Base-by-base conservation (phyloP, 2,888 invertebrate genomes). In the Ctena decussata region DNA sequence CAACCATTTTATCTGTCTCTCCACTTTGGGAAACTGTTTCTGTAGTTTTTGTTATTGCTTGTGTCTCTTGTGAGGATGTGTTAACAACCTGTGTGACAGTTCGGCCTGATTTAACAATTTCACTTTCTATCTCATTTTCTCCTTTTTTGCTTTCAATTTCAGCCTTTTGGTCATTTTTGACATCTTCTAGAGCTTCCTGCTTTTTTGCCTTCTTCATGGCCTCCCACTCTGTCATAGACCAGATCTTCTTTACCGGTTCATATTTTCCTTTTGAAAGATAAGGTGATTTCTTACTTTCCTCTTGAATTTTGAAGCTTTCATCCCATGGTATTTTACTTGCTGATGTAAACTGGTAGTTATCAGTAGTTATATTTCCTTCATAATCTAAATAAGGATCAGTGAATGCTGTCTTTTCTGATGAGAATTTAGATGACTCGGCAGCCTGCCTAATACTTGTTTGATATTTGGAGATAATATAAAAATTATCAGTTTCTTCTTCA, bases 201-300 rank as follows among this genome's bases (percentile, higher is more conserved):
- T 90, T 91, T 85, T 91, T 93, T 11, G 89, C 82, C 57, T 91
- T 86, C 74, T 93, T 93, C 93, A 94, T 91, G 18, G 92, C 94
- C 88, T 94, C 94, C 94, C 94, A 94, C 84, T 94, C 94, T n/a
- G 92, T 90, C 94, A 94, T 94, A 24, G 94, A 94, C 81, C 89
- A 94, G 53, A 94, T 93, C 80, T 94, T 94, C 79, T 94, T 94
- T 72, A 86, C 90, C 80, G 94, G 94, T 74, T 93, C 92, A 89
- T 94, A 94, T 15, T 93, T 94, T 35, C 91, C 92, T 86, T 90
- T 90, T 6, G 89, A 44, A n/a, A 92, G 73, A 80, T 89, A 91
- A 44, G 81, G 71, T 46, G 91, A 87, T 39, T 83, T 84, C 57
- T 84, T 80, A 18, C 77, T 72, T 77, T 74, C 70, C 32, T 84